Evolutionary conservation across 2,888 invertebrate species (phyloP).

Genomic region (Orthonychiurus folsomi): DNA sequence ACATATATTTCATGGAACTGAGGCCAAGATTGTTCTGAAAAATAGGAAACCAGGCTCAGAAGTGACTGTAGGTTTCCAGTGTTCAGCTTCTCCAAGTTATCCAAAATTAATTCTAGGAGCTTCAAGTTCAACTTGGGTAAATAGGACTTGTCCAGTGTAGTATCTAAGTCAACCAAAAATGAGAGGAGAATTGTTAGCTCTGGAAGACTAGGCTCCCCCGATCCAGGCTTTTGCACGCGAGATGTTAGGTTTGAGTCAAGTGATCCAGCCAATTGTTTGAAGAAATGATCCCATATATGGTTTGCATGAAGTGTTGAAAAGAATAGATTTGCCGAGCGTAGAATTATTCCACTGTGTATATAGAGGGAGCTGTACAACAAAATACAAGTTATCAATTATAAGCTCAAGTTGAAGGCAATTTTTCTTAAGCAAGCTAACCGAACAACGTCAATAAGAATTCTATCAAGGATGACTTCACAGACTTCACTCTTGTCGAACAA

Average conservation of each 20-base stretch:
- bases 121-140: background rate
- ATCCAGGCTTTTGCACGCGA: slow-evolving; percentile 11
- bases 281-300: slow-evolving; percentile 20
- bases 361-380: slow-evolving; percentile 18
- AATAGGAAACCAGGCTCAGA: background rate
- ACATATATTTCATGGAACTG: background rate
- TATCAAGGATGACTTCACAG: slow-evolving; percentile 65
- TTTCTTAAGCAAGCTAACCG: no score
- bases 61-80: background rate
- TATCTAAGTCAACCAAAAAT: slow-evolving; percentile 1
- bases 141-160: slow-evolving; percentile 5
- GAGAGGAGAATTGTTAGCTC: slow-evolving; percentile 11
- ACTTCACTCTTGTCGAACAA: slow-evolving; percentile 80
- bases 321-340: slow-evolving; percentile 20
- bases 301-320: slow-evolving; percentile 24
- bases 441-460: slow-evolving; percentile 57
- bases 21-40: background rate
- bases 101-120: background rate
- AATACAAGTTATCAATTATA: background rate
- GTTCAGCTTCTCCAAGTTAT: background rate
- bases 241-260: background rate
- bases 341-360: slow-evolving; percentile 15
- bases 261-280: slow-evolving; percentile 9
- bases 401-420: background rate
- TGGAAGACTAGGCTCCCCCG: background rate